Percentiles rank a stretch among this genome's conserved stretches.
Evolutionary conservation across 2,797 vertebrate species (phyloP).

Genomic region (Scarus forsteni): DNA sequence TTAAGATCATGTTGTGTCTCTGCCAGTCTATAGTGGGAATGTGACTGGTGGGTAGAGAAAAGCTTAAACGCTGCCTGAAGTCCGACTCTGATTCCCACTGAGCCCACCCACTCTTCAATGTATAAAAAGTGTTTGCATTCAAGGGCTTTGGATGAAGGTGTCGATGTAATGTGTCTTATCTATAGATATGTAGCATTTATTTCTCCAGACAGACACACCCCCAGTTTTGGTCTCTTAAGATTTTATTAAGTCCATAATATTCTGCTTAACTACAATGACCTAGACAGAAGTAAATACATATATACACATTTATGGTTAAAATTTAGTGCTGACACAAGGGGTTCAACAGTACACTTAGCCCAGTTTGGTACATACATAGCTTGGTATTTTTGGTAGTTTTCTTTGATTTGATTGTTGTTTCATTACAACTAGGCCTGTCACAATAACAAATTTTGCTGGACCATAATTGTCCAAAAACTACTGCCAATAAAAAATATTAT

Average conservation of each 20-base stretch:
- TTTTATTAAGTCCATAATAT: constrained; percentile 4
- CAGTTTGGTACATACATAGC: too few species aligned
- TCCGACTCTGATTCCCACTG: constrained; percentile 34
- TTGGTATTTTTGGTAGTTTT: too few species aligned
- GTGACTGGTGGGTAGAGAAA: constrained; percentile 31
- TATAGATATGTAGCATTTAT: constrained; percentile 25
- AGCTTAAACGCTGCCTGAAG: constrained; percentile 33
- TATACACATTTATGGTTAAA: too few species aligned
- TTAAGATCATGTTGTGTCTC: constrained; percentile 9
- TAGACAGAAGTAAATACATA: too few species aligned
- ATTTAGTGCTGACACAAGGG: too few species aligned
- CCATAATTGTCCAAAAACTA: too few species aligned
- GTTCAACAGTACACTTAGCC: too few species aligned
- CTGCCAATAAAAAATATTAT: too few species aligned
- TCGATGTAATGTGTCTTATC: constrained; percentile 18
- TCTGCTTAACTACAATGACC: too few species aligned
- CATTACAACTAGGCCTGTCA: too few species aligned
- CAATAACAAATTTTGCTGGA: too few species aligned
- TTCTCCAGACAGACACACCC: constrained; percentile 27
- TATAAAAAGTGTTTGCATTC: constrained; percentile 36
- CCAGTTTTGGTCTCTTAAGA: constrained; percentile 23
- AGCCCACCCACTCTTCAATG: constrained; percentile 43
- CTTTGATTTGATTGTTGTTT: too few species aligned
- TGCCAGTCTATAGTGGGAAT: constrained; percentile 22
- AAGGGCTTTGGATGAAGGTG: constrained; percentile 19